Percentiles rank a stretch among this genome's conserved stretches.
Evolutionary conservation across 2,797 vertebrate species (phyloP).

Genomic region (Sphenodon punctatus): DNA sequence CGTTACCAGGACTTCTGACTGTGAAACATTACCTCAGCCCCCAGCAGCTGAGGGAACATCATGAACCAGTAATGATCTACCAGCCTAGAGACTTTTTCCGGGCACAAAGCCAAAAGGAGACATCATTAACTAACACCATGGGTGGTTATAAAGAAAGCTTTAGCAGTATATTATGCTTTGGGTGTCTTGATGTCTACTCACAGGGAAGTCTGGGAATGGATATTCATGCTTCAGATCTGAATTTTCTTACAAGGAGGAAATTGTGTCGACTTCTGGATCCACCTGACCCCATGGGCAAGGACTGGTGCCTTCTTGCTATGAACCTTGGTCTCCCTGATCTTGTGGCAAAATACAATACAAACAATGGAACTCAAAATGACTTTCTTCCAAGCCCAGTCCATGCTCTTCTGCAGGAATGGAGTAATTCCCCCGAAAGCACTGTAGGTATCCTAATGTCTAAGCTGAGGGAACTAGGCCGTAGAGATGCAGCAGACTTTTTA

Average conservation of each 20-base stretch:
- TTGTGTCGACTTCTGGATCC: constrained; percentile 94
- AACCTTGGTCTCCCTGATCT: constrained; percentile 94
- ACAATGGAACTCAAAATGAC: constrained; percentile 76
- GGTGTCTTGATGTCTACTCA: constrained; percentile 91
- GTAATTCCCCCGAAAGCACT: constrained; percentile 83
- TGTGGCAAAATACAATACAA: constrained; percentile 90
- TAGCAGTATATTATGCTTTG: constrained; percentile 91
- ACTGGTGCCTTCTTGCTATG: constrained; percentile 99
- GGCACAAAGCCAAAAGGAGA: constrained; percentile 89
- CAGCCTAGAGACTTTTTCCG: constrained; percentile 96
- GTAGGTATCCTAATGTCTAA: constrained; percentile 90
- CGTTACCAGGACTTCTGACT: constrained; percentile 89
- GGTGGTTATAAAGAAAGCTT: constrained; percentile 96
- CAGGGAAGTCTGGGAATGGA: constrained; percentile 89
- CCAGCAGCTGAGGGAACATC: constrained; percentile 93
- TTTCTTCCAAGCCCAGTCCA: constrained; percentile 88
- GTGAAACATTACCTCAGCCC: constrained; percentile 96
- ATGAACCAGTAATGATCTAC: constrained; percentile 95
- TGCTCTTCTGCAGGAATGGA: constrained; percentile 92
- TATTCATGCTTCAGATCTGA: constrained; percentile 87
- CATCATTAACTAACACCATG: constrained; percentile 94
- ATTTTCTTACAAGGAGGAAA: constrained; percentile 88
- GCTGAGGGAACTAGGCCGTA: constrained; percentile 92
- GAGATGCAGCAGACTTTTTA: constrained; percentile 95
- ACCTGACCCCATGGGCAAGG: constrained; percentile 94